Evolutionary conservation across 1,140 invertebrate species (phyloP).

Genomic region (Zaprionus capensis): DNA sequence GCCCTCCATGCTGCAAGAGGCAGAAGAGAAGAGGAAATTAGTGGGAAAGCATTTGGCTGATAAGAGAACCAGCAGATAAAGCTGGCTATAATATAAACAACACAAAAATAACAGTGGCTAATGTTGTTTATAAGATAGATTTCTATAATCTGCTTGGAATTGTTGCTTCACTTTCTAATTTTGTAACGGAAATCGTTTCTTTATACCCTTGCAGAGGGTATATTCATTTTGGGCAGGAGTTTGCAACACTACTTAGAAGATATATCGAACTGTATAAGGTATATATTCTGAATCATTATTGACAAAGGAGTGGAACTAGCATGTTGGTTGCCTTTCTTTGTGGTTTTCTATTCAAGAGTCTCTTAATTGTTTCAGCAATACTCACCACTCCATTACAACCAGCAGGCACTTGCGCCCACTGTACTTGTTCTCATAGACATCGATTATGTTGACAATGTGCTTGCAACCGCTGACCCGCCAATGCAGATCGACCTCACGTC

Average conservation of each 20-base stretch:
- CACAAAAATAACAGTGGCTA: not conserved
- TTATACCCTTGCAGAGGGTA: no score
- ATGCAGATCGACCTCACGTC: constrained; percentile 97
- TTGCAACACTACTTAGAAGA: no score
- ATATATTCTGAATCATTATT: no score
- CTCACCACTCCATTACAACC: constrained; percentile 98
- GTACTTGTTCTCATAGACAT: constrained; percentile 98
- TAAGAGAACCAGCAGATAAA: not conserved
- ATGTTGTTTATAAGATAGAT: not conserved
- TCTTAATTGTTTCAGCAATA: not conserved
- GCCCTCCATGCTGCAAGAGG: constrained; percentile 93
- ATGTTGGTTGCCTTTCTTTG: no score
- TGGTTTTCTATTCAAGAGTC: no score
- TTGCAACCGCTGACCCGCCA: constrained; percentile 95
- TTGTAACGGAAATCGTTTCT: no score
- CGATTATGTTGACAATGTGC: constrained; percentile 96
- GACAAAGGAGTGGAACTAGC: no score
- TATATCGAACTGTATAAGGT: no score
- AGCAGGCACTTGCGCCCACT: constrained; percentile 95
- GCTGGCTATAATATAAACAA: not conserved
- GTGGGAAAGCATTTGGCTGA: not conserved
- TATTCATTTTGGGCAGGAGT: no score
- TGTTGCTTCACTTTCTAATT: no score
- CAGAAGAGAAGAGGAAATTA: constrained; percentile 1
- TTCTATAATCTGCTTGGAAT: no score